Conservation (phyloP, 2,797 vertebrate genomes). For the Notolepis coatsorum region DNA sequence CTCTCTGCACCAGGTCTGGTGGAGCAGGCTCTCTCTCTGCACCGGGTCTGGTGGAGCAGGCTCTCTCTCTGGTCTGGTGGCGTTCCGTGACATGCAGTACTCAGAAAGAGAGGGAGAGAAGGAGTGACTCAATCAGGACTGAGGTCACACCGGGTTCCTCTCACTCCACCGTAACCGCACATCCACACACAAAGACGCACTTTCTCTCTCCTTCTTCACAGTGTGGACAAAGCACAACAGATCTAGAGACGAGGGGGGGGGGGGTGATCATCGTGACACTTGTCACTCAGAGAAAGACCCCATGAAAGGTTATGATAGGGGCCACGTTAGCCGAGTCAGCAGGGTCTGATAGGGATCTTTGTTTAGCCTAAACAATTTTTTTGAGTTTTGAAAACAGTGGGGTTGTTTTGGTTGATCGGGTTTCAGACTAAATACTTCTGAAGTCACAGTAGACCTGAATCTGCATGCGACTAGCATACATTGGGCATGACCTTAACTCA, state of each 20-base stretch:
- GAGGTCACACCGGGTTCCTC: conserved; percentile 63
- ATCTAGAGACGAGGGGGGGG: conserved; percentile 25
- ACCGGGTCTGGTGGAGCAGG: neutral
- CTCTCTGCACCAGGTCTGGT: no score
- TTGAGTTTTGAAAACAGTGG: neutral
- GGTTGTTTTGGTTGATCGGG: neutral
- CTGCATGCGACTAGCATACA: no score
- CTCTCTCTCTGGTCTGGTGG: neutral
- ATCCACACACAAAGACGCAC: conserved; percentile 52
- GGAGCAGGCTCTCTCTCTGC: no score
- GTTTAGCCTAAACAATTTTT: no score
- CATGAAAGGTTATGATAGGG: conserved; percentile 11
- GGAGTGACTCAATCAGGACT: conserved; percentile 39
- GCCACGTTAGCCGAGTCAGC: neutral
- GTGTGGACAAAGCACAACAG: conserved; percentile 48
- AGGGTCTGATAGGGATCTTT: conserved; percentile 7
- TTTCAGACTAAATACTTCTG: conserved; percentile 2
- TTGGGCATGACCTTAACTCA: no score
- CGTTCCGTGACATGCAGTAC: conserved; percentile 2
- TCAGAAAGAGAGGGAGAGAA: neutral
- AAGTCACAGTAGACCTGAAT: neutral
- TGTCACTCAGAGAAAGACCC: conserved; percentile 7
- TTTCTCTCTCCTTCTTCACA: conserved; percentile 57
- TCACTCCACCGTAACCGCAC: conserved; percentile 34
- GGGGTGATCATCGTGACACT: neutral